phyloP scores from a whole-genome alignment of 2,888 invertebrate genomes.

The Epiblema foenella region DNA sequence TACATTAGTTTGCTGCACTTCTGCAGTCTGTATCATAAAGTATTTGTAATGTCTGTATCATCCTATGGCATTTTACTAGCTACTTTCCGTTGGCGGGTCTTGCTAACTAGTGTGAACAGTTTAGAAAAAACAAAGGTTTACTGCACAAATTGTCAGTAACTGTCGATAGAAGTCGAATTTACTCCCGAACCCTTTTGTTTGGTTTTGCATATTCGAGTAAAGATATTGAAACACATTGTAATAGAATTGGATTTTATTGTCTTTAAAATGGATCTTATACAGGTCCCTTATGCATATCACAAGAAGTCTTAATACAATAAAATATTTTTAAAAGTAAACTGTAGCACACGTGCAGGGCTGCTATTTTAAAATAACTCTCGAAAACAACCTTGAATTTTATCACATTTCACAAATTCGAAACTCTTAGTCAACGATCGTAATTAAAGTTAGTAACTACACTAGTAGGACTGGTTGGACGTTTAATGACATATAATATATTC shows the following conservation, averaged over 20 bases:
- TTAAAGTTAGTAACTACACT: conserved; percentile 12
- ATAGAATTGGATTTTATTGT: conserved; percentile 40
- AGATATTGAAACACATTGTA: not conserved
- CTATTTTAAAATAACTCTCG: conserved; percentile 20
- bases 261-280: conserved; percentile 39
- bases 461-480: conserved; percentile 31
- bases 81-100: no score
- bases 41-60: no score
- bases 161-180: not conserved
- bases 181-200: not conserved
- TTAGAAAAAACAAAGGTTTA: not conserved
- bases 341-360: conserved; percentile 8
- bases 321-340: conserved; percentile 19
- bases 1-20: not conserved
- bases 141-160: not conserved
- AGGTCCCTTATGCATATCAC: conserved; percentile 41
- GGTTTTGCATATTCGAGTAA: not conserved
- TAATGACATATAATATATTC: not conserved
- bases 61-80: no score
- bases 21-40: not conserved
- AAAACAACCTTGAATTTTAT: conserved; percentile 35
- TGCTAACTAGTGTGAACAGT: no score
- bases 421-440: conserved; percentile 3
- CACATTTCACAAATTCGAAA: conserved; percentile 32
- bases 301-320: conserved; percentile 29